These are phyloP conservation scores for Marmota monax DNA, from an alignment of 2,113 vertebrate genomes.

Conservation along the genomic window DNA sequence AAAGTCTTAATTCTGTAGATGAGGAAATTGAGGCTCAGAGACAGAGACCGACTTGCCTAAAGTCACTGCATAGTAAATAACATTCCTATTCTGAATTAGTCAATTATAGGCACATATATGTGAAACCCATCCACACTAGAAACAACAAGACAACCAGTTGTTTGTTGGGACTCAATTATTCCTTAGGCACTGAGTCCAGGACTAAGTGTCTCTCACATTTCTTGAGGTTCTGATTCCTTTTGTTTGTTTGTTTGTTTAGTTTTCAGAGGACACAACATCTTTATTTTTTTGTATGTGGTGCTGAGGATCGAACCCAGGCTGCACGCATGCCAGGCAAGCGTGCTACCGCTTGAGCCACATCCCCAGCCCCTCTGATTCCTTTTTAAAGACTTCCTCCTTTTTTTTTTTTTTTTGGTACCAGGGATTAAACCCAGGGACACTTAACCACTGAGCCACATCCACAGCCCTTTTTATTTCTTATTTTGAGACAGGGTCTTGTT, in stretches of 20 bases:
- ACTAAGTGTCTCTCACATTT: not conserved
- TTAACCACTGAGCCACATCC: too few species aligned
- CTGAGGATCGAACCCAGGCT: too few species aligned
- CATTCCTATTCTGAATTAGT: not conserved
- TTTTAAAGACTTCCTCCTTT: not conserved
- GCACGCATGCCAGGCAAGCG: too few species aligned
- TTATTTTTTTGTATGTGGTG: too few species aligned
- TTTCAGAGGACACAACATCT: too few species aligned
- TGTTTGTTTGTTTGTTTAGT: too few species aligned
- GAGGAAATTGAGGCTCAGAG: not conserved
- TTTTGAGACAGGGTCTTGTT: too few species aligned
- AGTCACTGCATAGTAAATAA: not conserved
- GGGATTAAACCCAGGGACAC: too few species aligned
- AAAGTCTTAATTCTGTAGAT: not conserved
- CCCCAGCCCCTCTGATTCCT: not conserved
- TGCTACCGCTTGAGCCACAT: too few species aligned
- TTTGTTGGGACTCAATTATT: not conserved
- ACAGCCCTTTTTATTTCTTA: too few species aligned
- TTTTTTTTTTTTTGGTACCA: too few species aligned
- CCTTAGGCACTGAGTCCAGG: not conserved
- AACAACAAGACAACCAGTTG: not conserved
- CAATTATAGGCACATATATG: not conserved
- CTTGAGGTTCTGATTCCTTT: not conserved
- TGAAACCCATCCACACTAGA: not conserved
- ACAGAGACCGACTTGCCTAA: not conserved